Evolutionary conservation across 2,797 vertebrate genomes (phyloP).

Genomic region (Betta splendens): DNA sequence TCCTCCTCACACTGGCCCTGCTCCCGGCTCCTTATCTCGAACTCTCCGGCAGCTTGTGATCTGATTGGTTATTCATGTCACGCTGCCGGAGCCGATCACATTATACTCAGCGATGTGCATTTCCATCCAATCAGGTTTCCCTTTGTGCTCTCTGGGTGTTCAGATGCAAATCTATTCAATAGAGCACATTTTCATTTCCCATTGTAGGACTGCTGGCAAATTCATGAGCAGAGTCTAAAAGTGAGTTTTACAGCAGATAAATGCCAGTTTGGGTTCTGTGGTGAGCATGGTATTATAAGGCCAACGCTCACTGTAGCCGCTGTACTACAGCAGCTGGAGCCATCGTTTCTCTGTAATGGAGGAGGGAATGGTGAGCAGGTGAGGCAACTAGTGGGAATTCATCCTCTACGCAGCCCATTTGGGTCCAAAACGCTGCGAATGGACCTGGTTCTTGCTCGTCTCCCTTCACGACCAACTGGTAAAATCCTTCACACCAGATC

Average conservation of each 20-base stretch:
- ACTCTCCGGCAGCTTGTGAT: constrained; percentile 64
- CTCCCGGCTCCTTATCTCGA: constrained; percentile 67
- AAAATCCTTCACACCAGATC: constrained; percentile 17
- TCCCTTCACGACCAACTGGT: constrained; percentile 4
- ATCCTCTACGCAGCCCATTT: background rate
- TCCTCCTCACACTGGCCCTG: constrained; percentile 41
- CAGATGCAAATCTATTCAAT: constrained; percentile 80
- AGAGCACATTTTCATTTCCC: constrained; percentile 78
- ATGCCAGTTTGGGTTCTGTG: constrained; percentile 45
- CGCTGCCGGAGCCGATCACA: constrained; percentile 67
- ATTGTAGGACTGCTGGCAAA: constrained; percentile 58
- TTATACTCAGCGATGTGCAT: constrained; percentile 75
- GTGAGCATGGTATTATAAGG: constrained; percentile 6
- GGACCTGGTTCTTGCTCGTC: background rate
- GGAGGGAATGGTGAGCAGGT: background rate
- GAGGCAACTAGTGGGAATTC: constrained; percentile 15
- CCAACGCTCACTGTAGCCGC: constrained; percentile 22
- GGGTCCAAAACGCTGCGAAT: background rate
- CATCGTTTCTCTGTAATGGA: constrained; percentile 15
- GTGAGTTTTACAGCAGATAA: constrained; percentile 57
- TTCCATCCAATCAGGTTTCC: constrained; percentile 79
- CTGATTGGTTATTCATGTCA: constrained; percentile 81
- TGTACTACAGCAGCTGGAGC: background rate
- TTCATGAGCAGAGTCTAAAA: constrained; percentile 60
- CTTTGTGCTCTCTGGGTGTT: constrained; percentile 76